phyloP scores from a whole-genome alignment of 2,113 vertebrate genomes.

The Crotalus tigris region DNA sequence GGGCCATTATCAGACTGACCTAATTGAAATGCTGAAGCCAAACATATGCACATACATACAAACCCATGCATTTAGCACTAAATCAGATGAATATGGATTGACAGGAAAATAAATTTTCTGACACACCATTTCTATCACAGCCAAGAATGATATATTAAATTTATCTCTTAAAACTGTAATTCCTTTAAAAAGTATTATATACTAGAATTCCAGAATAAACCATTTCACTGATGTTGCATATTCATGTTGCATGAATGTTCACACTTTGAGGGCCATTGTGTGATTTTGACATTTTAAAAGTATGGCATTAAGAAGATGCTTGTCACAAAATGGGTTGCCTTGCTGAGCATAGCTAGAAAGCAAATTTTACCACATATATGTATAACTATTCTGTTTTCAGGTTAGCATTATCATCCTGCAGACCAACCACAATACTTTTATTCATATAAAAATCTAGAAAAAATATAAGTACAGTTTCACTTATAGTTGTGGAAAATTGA shows the following conservation, averaged over 20 bases:
- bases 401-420: not conserved
- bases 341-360: not conserved
- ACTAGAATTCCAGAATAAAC: not conserved
- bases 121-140: not conserved
- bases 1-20: not conserved
- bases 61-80: not conserved
- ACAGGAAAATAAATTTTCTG: not conserved
- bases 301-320: not conserved
- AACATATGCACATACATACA: not conserved
- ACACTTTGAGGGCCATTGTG: not conserved
- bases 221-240: not conserved
- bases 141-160: not conserved
- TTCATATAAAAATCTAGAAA: not conserved
- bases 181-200: not conserved
- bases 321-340: not conserved
- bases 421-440: not conserved
- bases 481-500: not conserved
- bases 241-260: not conserved
- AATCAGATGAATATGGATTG: not conserved
- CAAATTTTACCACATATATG: not conserved
- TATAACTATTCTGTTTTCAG: not conserved
- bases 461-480: not conserved
- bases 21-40: not conserved
- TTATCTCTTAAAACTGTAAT: not conserved
- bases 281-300: not conserved